Evolutionary conservation across 2,888 invertebrate species (phyloP).

Genomic region (Drosophila suboccidentalis): DNA sequence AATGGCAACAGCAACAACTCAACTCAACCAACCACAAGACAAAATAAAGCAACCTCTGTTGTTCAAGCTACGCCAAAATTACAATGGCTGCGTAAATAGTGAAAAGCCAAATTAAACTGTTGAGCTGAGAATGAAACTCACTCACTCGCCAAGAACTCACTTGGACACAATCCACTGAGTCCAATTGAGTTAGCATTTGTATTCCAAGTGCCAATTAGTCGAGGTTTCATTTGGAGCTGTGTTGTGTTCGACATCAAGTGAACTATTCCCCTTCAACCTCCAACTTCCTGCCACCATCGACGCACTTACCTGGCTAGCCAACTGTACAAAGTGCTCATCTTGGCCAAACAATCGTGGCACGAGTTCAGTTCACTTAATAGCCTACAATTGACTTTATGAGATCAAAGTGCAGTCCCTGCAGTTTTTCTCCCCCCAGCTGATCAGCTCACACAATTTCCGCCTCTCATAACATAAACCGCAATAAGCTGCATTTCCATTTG

Average conservation of each 20-base stretch:
- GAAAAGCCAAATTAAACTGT: conserved; percentile 51
- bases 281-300: not conserved
- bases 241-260: conserved; percentile 44
- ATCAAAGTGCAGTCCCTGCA: conserved; percentile 33
- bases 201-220: conserved; percentile 74
- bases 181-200: conserved; percentile 63
- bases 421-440: conserved; percentile 9
- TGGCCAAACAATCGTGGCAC: conserved; percentile 39
- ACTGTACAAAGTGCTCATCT: conserved; percentile 39
- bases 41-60: conserved; percentile 3
- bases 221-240: conserved; percentile 51
- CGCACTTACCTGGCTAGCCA: conserved; percentile 7
- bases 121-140: conserved; percentile 11
- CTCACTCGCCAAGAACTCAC: conserved; percentile 9
- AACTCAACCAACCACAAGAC: conserved; percentile 13
- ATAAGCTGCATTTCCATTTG: conserved; percentile 29
- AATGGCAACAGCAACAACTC: conserved; percentile 25
- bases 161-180: conserved; percentile 37
- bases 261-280: not conserved
- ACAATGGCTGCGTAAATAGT: conserved; percentile 54
- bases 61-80: conserved; percentile 26
- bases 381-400: conserved; percentile 14
- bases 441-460: conserved; percentile 42
- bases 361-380: conserved; percentile 40
- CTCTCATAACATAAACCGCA: conserved; percentile 47